A percentile compares a stretch with the other conserved stretches of the same genome.
Evolutionary conservation across 2,888 invertebrate species (phyloP).

Genomic region (Campopleginae sp.): DNA sequence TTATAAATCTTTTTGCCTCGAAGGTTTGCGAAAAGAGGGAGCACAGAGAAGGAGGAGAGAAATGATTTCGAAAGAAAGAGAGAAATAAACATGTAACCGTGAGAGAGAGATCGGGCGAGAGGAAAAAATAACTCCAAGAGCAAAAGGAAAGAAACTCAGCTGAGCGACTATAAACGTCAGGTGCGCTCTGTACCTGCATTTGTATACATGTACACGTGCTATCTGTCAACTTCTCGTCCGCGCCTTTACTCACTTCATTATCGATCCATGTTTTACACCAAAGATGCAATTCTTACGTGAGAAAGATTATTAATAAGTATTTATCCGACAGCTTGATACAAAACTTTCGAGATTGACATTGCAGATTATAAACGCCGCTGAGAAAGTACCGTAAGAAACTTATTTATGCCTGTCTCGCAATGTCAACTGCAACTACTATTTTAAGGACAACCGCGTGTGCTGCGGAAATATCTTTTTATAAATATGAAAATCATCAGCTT

Average conservation of each 20-base stretch:
- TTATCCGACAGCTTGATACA: conserved; percentile 18
- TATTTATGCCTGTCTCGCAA: conserved; percentile 7
- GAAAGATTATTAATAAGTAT: conserved; percentile 24
- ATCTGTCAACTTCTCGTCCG: conserved; percentile 46
- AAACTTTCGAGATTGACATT: conserved; percentile 29
- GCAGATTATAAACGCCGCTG: background rate
- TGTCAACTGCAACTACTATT: conserved; percentile 14
- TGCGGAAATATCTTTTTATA: background rate
- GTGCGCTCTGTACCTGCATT: conserved; percentile 11
- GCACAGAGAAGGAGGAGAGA: background rate
- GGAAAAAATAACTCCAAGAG: no score
- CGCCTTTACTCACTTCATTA: conserved; percentile 52
- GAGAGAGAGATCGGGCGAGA: background rate
- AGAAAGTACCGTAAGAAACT: background rate
- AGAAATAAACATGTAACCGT: background rate
- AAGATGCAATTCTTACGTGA: conserved; percentile 35
- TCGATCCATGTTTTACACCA: conserved; percentile 33
- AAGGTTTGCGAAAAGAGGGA: conserved; percentile 12
- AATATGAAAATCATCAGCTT: background rate
- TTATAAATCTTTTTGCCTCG: conserved; percentile 17
- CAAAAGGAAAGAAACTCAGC: conserved; percentile 25
- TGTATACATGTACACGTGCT: conserved; percentile 37
- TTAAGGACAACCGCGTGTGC: background rate
- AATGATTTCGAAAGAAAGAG: background rate
- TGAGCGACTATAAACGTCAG: conserved; percentile 39